A percentile compares a stretch with the other conserved stretches of the same genome.
Evolutionary conservation across 2,113 vertebrate genomes (phyloP).

Genomic region (Ammodytes dubius): DNA sequence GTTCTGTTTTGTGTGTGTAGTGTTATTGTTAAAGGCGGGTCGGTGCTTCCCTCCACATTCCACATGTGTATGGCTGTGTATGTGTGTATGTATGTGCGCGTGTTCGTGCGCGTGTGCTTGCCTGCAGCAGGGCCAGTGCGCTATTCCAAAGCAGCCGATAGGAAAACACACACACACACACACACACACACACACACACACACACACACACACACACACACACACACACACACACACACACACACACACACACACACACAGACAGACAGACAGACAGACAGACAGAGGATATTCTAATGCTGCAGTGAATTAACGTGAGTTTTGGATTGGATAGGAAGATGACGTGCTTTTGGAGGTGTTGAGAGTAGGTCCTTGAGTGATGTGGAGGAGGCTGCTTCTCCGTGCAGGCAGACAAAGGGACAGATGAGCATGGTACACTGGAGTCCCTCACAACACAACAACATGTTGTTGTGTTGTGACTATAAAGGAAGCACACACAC

Average conservation of each 20-base stretch:
- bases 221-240: too few relatives aligned
- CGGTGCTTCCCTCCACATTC: conserved; percentile 71
- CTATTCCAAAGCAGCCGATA: conserved; percentile 27
- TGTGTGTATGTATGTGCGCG: conserved; percentile 11
- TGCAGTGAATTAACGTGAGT: background rate
- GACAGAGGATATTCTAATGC: background rate
- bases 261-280: background rate
- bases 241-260: too few relatives aligned
- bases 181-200: too few relatives aligned
- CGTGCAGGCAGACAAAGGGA: conserved; percentile 51
- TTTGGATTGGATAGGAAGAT: background rate
- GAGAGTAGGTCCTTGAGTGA: conserved; percentile 43
- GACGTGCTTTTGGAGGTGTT: background rate
- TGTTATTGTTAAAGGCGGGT: conserved; percentile 66
- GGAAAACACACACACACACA: background rate
- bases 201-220: too few relatives aligned
- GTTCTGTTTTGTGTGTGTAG: conserved; percentile 35
- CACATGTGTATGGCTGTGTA: conserved; percentile 60
- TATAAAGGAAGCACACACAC: background rate
- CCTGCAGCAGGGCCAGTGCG: conserved; percentile 53
- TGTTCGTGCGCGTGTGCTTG: conserved; percentile 16
- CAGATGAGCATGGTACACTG: conserved; percentile 33
- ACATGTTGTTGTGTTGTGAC: background rate
- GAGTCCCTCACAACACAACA: background rate
- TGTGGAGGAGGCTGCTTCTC: conserved; percentile 49